Conservation (phyloP, 2,113 vertebrate species). For the Semnornis frantzii region DNA sequence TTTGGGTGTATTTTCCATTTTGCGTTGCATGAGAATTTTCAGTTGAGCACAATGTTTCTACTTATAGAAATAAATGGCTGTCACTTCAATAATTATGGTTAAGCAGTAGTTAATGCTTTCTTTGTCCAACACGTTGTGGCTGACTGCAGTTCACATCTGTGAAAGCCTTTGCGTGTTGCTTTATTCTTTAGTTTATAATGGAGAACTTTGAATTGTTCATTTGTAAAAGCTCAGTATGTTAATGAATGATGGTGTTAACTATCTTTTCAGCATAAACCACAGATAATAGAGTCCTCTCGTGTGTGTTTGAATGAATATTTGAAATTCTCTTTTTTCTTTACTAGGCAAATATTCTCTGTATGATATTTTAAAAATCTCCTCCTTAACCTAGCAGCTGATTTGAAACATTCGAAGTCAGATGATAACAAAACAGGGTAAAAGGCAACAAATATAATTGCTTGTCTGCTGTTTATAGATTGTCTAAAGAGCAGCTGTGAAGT, state of each 20-base stretch:
- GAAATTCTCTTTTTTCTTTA: neutral
- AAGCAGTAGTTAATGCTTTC: neutral
- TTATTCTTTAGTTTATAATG: neutral
- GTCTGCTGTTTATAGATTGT: slow-evolving; percentile 1
- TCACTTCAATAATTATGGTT: neutral
- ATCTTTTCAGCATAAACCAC: neutral
- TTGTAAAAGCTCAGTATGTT: neutral
- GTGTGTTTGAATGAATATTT: neutral
- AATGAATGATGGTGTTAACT: slow-evolving; percentile 25
- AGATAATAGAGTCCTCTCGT: neutral
- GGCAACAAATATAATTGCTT: neutral
- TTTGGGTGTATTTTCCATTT: neutral
- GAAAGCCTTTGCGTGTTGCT: neutral
- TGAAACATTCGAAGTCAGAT: neutral
- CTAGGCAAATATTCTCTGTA: neutral
- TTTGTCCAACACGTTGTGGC: neutral
- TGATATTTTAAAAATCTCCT: neutral
- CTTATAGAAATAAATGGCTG: neutral
- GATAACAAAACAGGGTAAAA: neutral
- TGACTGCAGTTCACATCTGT: neutral
- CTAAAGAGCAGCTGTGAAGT: neutral
- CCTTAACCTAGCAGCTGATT: neutral
- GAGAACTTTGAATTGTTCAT: neutral
- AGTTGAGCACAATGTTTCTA: neutral
- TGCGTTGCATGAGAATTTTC: neutral